These are phyloP conservation scores for Rhea pennata DNA, from an alignment of 2,113 vertebrate genomes.

Conservation along the genomic window DNA sequence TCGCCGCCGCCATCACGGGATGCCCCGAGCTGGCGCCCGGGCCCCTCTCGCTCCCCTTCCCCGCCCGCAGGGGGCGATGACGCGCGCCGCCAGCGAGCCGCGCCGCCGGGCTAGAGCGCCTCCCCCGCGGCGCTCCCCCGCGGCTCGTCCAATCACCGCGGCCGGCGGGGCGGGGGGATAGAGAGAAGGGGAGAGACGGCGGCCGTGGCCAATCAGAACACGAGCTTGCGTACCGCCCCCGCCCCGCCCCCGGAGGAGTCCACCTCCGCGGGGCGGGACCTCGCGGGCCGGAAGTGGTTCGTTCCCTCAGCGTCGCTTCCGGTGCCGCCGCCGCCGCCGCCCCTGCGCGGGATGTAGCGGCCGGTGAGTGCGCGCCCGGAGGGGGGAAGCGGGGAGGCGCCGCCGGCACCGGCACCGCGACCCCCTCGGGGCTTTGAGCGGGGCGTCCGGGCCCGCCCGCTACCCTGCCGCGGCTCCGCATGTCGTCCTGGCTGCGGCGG, in stretches of 20 bases:
- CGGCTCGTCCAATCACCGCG: neutral
- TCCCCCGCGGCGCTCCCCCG: rapidly evolving
- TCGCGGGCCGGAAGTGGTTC: neutral
- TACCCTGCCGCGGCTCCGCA: too few relatives aligned
- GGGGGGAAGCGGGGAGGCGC: neutral
- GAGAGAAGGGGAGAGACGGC: neutral
- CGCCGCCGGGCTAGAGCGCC: neutral
- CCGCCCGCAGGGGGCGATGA: neutral
- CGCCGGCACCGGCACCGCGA: too few relatives aligned
- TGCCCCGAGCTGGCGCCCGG: neutral
- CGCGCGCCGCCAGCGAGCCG: neutral
- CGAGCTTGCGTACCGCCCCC: rapidly evolving
- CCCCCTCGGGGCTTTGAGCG: too few relatives aligned
- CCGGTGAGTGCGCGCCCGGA: neutral
- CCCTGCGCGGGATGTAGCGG: constrained; percentile 40
- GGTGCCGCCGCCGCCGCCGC: constrained; percentile 22
- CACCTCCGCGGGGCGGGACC: neutral
- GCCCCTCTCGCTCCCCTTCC: neutral
- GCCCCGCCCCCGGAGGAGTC: rapidly evolving
- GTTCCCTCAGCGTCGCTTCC: neutral
- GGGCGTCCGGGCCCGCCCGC: too few relatives aligned
- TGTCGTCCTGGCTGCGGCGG: too few relatives aligned
- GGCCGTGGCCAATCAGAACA: rapidly evolving
- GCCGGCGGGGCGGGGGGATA: too few relatives aligned
- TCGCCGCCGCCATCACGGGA: neutral